Evolutionary conservation across 2,888 invertebrate species (phyloP).

Genomic region (Ectemnius cavifrons): DNA sequence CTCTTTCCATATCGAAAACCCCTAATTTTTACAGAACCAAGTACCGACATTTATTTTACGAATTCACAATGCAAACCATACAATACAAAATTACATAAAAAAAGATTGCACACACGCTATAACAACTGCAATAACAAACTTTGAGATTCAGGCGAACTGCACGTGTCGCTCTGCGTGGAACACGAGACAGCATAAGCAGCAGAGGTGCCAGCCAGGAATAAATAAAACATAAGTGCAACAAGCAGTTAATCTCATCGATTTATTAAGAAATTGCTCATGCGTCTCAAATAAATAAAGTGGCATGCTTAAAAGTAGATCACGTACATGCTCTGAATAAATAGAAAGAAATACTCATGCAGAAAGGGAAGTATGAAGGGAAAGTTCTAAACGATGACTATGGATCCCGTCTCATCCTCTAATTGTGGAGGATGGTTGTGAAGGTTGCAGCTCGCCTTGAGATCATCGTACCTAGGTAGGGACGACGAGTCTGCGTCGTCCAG

Average conservation of each 20-base stretch:
- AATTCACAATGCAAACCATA: constrained; percentile 51
- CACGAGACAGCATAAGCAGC: constrained; percentile 62
- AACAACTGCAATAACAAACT: constrained; percentile 18
- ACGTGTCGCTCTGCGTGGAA: constrained; percentile 9
- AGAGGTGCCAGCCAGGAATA: constrained; percentile 69
- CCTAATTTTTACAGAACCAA: constrained; percentile 40
- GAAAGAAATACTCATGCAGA: constrained; percentile 45
- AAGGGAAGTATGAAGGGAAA: constrained; percentile 55
- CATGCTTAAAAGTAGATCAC: constrained; percentile 70
- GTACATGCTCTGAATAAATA: constrained; percentile 76
- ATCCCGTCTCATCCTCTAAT: constrained; percentile 77
- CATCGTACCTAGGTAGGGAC: constrained; percentile 77
- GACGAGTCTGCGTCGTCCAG: constrained; percentile 69
- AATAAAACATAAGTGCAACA: constrained; percentile 75
- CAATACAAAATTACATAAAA: constrained; percentile 28
- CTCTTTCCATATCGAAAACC: constrained; percentile 13
- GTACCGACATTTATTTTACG: constrained; percentile 50
- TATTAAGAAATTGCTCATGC: constrained; percentile 74
- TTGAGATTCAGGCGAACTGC: background rate
- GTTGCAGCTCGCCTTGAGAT: constrained; percentile 76
- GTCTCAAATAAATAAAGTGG: constrained; percentile 74
- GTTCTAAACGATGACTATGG: constrained; percentile 77
- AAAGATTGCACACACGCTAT: constrained; percentile 8
- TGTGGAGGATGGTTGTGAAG: constrained; percentile 73
- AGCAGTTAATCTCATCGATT: constrained; percentile 76